phyloP scores from a whole-genome alignment of 2,797 vertebrate genomes.

The Cyclopterus lumpus region DNA sequence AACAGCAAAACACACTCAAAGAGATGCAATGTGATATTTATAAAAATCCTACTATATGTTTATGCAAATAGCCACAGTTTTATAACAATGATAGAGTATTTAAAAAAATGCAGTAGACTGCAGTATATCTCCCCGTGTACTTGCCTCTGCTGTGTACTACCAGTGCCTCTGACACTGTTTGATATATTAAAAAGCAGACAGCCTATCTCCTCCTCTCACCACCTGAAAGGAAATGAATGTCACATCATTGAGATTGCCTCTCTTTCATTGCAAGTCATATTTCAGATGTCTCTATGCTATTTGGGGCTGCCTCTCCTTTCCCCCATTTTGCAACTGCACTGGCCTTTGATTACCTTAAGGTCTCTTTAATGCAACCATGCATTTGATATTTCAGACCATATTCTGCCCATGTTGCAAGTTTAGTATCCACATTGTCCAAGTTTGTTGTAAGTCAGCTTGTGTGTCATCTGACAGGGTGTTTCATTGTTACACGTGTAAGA shows the following conservation, averaged over 20 bases:
- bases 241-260: constrained; percentile 62
- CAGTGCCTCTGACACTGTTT: constrained; percentile 51
- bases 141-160: constrained; percentile 32
- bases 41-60: constrained; percentile 29
- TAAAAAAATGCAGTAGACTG: constrained; percentile 24
- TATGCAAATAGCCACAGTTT: constrained; percentile 42
- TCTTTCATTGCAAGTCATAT: constrained; percentile 53
- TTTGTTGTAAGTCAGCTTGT: constrained; percentile 29
- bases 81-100: constrained; percentile 6
- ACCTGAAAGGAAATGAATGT: constrained; percentile 75
- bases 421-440: constrained; percentile 1
- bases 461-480: constrained; percentile 64
- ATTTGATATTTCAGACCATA: constrained; percentile 14
- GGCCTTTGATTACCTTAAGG: constrained; percentile 21
- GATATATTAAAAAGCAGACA: constrained; percentile 71
- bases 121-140: constrained; percentile 22
- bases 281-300: constrained; percentile 36
- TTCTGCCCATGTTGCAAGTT: neutral
- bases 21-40: constrained; percentile 21
- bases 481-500: constrained; percentile 58
- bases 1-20: constrained; percentile 6
- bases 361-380: constrained; percentile 17
- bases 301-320: constrained; percentile 7
- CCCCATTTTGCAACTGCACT: neutral
- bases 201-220: constrained; percentile 54